Base-by-base conservation (phyloP, 1,140 invertebrate species). In the Drosophila busckii region DNA sequence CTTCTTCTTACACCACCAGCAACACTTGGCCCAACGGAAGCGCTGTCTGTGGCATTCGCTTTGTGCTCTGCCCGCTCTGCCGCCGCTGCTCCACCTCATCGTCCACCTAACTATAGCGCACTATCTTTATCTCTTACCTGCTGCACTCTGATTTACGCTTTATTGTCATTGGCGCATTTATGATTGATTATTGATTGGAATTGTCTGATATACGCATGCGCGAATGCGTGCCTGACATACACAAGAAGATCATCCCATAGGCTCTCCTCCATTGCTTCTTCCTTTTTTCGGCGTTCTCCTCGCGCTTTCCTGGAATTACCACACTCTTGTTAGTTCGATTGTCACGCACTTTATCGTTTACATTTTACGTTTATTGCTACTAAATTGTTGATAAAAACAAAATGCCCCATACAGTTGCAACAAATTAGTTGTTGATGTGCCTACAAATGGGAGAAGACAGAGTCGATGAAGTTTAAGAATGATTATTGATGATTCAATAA, bases 111-210 rank as follows among this genome's bases (percentile, higher is more conserved):
- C 7, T 12, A 20, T 9, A 17, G 15, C 20, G 9, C 10, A 16
- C 4, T 49, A 37, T 34, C 17, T 4, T 9, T 10, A 29, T 35
- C 32, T n/a, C 13, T 34, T 70, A 70, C 52, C 71, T 78, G 64
- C 38, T 52, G 56, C 26, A 35, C 48, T 61, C 48, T 84, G 80
- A 84, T 80, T 84, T 84, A 84, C 69, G 69, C 59, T 59, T 80
- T 84, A 84, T 75, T 84, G 80, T 73, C 69, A 82, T 67, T 80
- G 80, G 23, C 49, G 65, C 75, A 84, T 80, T 84, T 84, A 84
- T 84, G 80, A 84, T 84, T 84, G 80, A 84, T 84, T 84, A 84
- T 84, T 70, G 70, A 82, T 76, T 76, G 70, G 70, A 82, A 65
- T 73, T 80, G 55, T 82, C 64, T 73, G 75, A 82, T 80, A n/a